Percentiles rank a stretch among this genome's conserved stretches.
These are phyloP conservation scores for Chelon auratus DNA, from an alignment of 2,797 vertebrate species.

Conservation along the genomic window DNA sequence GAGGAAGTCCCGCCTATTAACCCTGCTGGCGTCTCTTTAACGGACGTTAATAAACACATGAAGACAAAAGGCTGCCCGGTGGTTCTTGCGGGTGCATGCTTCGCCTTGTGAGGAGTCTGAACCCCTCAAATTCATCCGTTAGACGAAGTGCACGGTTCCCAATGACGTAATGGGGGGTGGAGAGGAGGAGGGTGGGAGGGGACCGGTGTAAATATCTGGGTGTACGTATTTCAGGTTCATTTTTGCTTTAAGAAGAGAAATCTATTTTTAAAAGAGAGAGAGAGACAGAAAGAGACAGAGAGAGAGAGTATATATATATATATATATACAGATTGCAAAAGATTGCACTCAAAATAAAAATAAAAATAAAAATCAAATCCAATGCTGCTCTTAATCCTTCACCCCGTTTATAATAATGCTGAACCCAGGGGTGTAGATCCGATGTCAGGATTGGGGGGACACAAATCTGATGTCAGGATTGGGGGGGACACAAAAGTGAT, in stretches of 20 bases:
- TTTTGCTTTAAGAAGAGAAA: neutral
- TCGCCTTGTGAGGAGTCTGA: slow-evolving; percentile 20
- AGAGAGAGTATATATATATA: no score
- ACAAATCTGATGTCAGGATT: no score
- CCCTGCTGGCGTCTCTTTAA: neutral
- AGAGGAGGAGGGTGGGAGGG: no score
- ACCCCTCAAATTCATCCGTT: slow-evolving; percentile 5
- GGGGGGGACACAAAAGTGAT: no score
- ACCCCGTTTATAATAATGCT: neutral
- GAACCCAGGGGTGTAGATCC: no score
- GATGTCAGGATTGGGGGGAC: no score
- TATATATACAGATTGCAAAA: no score
- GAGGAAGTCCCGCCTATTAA: slow-evolving; percentile 76
- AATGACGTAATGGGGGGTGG: slow-evolving; percentile 71
- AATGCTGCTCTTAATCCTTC: neutral
- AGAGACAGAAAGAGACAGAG: no score
- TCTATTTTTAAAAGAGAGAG: no score
- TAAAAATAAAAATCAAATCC: neutral
- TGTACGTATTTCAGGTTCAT: slow-evolving; percentile 5
- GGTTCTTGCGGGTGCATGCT: slow-evolving; percentile 37
- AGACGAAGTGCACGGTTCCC: slow-evolving; percentile 35
- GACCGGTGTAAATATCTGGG: slow-evolving; percentile 21
- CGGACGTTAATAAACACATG: neutral
- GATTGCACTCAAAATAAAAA: neutral
- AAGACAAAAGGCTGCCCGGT: slow-evolving; percentile 3